Evolutionary conservation across 2,113 vertebrate species (phyloP).

Genomic region (Orientallactaga bullata): DNA sequence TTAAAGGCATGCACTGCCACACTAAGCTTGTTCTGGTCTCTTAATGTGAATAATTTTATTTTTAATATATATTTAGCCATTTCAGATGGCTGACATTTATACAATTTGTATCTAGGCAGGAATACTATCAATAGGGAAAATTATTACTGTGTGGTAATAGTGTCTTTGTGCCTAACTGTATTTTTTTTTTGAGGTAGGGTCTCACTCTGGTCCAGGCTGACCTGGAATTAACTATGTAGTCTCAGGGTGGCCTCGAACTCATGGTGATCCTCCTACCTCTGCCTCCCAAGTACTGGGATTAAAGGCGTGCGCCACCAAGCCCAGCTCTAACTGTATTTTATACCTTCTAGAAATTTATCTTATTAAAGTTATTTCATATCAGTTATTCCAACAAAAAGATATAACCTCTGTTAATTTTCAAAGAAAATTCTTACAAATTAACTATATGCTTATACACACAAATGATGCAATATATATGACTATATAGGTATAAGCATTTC

Average conservation of each 20-base stretch:
- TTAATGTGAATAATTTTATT: conserved; percentile 40
- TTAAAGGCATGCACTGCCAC: neutral
- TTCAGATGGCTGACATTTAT: neutral
- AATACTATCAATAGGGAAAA: neutral
- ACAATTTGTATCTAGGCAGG: conserved; percentile 13
- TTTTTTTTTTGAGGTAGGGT: no score
- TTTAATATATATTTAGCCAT: neutral
- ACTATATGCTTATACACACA: neutral
- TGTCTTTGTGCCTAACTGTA: neutral
- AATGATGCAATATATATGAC: neutral
- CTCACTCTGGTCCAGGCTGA: no score
- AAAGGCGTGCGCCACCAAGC: no score
- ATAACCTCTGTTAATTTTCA: conserved; percentile 56
- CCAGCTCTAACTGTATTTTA: conserved; percentile 31
- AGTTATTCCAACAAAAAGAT: conserved; percentile 33
- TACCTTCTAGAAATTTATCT: conserved; percentile 15
- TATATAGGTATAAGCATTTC: conserved; percentile 29
- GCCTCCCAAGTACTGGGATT: no score
- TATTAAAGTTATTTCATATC: neutral
- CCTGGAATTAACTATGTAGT: no score
- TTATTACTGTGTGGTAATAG: neutral
- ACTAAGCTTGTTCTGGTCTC: neutral
- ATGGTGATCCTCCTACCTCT: no score
- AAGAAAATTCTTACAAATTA: conserved; percentile 54
- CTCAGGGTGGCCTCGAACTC: no score